Evolutionary conservation across 2,797 vertebrate genomes (phyloP), one percentile per base, ranked within the genome.

Genomic region (Coluber constrictor): DNA sequence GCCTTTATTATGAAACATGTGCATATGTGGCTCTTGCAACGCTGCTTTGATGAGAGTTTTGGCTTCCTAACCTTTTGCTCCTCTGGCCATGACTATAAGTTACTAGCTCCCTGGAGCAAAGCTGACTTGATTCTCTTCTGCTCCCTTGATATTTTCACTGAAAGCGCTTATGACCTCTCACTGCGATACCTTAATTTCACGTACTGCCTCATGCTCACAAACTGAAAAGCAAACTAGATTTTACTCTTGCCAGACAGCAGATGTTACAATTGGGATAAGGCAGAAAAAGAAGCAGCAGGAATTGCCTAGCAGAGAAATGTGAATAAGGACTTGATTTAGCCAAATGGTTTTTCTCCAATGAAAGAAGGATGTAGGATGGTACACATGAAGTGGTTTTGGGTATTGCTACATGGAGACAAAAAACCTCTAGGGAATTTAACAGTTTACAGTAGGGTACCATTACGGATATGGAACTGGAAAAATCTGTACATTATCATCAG

Each of bases 371-470:
- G 18, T 57, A 79, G 86, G 4, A 51, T 90, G 23, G 37, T 92
- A 93, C 37, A 2, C 29, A 66, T 27, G 13, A 23, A 90, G 89
- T 25, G 54, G 54, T 92, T 87, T 60, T 94, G 59, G 89, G 92
- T 32, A 95, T 90, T 25, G 23, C 88, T 70, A 59, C 86, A 79
- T 93, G 55, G 63, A 93, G 51, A 3, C 83, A 51, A 91, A 12
- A n/a, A 57, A 74, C 32, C 32, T 37, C 16, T 18, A 47, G 88
- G 86, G 93, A 91, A 86, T 63, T 94, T 93, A 93, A n/a, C 89
- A 15, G 93, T 92, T 90, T 91, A 93, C 94, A 96, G 86, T 29
- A 93, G 93, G 94, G 86, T 89, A 95, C 92, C 43, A 87, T 86
- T 90, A 90, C 3, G 56, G 94, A 91, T 93, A 95, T 95, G 57